Evolutionary conservation across 2,797 vertebrate species (phyloP).

Genomic region (Erethizon dorsatum): DNA sequence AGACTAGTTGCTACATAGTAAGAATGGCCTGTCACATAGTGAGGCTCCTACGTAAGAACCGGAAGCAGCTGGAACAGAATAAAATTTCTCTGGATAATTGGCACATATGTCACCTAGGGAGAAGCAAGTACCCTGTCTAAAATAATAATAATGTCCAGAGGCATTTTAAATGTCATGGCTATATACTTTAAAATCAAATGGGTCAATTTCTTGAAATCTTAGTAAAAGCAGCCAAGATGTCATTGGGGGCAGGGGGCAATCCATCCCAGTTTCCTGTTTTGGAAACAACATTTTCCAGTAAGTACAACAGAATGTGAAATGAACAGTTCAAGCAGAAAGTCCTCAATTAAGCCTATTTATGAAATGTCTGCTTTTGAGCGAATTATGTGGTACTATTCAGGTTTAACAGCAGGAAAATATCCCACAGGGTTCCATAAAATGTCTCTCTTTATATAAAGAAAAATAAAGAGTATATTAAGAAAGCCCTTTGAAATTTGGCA

Average conservation of each 20-base stretch:
- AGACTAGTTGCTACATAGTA: conserved; percentile 66
- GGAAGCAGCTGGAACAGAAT: conserved; percentile 73
- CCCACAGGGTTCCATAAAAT: not conserved
- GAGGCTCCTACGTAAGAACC: conserved; percentile 66
- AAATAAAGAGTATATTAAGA: conserved; percentile 33
- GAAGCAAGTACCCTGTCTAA: conserved; percentile 56
- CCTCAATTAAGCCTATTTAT: conserved; percentile 56
- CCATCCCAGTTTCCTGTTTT: not conserved
- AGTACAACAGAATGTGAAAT: not conserved
- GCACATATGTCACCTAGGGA: conserved; percentile 62
- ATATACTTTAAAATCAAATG: conserved; percentile 49
- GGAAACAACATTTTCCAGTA: not conserved
- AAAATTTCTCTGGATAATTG: conserved; percentile 79
- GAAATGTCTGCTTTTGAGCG: conserved; percentile 42
- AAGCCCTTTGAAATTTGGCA: not conserved
- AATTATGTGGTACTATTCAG: conserved; percentile 18
- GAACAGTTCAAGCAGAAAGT: conserved; percentile 19
- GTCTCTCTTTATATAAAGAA: not conserved
- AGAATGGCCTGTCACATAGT: conserved; percentile 69
- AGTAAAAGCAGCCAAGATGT: conserved; percentile 33
- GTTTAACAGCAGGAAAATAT: not conserved
- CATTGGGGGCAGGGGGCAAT: not conserved
- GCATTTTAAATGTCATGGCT: conserved; percentile 53
- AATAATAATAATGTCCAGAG: conserved; percentile 24
- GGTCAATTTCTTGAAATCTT: conserved; percentile 8